Evolutionary conservation across 2,113 vertebrate genomes (phyloP).

Genomic region (Ictidomys tridecemlineatus): DNA sequence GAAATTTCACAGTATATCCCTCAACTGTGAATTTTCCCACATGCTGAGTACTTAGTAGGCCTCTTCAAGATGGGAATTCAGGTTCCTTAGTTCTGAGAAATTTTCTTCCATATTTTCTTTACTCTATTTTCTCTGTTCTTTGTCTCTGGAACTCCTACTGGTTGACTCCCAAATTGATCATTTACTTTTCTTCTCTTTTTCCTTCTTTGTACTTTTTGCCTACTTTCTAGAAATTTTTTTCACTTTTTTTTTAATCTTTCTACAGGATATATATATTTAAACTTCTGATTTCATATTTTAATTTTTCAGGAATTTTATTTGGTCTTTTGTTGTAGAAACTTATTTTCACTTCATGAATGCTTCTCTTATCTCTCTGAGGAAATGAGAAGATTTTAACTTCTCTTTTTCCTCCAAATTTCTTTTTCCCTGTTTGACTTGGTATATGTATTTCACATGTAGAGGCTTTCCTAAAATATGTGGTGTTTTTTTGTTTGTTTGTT

Average conservation of each 20-base stretch:
- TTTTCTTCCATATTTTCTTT: background rate
- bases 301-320: slow-evolving; percentile 53
- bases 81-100: background rate
- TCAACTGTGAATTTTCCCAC: background rate
- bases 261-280: background rate
- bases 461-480: slow-evolving; percentile 25
- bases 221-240: slow-evolving; percentile 10
- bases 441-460: background rate
- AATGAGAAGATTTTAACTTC: slow-evolving; percentile 32
- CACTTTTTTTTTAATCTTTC: background rate
- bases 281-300: slow-evolving; percentile 19
- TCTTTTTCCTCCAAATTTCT: slow-evolving; percentile 18
- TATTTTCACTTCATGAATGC: slow-evolving; percentile 37
- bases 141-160: background rate
- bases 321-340: background rate
- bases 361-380: slow-evolving; percentile 47
- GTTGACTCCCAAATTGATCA: background rate
- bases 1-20: background rate
- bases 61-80: background rate
- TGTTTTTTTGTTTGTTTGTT: too few species aligned
- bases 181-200: slow-evolving; percentile 28
- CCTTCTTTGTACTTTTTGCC: slow-evolving; percentile 19
- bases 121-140: background rate
- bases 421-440: background rate
- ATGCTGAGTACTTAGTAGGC: background rate